A percentile compares a stretch with the other conserved stretches of the same genome.
These are phyloP conservation scores for Dendroctonus valens DNA, from an alignment of 1,140 invertebrate genomes.

Conservation along the genomic window DNA sequence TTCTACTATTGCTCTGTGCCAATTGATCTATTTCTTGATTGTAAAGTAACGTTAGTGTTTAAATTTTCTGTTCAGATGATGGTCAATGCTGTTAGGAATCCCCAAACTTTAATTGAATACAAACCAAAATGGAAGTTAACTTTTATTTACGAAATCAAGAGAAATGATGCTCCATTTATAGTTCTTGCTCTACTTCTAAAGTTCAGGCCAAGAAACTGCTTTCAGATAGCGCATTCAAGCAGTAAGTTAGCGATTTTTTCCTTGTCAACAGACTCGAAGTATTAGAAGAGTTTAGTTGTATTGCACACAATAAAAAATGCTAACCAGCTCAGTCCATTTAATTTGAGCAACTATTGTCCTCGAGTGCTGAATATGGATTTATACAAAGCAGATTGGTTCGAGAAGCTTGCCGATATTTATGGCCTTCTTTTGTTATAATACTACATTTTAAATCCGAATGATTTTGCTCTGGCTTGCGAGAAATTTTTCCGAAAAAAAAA, in stretches of 20 bases:
- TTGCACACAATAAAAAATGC: background rate
- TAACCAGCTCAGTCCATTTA: no score
- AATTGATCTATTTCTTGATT: no score
- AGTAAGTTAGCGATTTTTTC: slow-evolving; percentile 29
- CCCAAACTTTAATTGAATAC: slow-evolving; percentile 11
- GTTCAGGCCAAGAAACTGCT: slow-evolving; percentile 16
- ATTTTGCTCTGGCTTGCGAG: no score
- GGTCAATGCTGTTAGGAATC: slow-evolving; percentile 1
- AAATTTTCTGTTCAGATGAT: background rate
- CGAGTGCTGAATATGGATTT: no score
- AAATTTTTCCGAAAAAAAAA: no score
- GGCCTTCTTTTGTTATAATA: no score
- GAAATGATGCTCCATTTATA: slow-evolving; percentile 28
- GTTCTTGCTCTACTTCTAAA: slow-evolving; percentile 18
- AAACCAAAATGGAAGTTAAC: slow-evolving; percentile 17
- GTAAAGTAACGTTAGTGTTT: no score
- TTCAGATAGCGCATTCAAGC: slow-evolving; percentile 24
- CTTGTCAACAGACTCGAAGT: slow-evolving; percentile 13
- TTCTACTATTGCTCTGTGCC: no score
- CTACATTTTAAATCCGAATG: no score
- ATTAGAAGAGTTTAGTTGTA: slow-evolving; percentile 4
- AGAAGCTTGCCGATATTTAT: no score
- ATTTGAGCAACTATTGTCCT: no score
- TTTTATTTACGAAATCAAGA: slow-evolving; percentile 18
- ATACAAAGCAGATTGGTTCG: no score